These are phyloP conservation scores for Pseudococcus longispinus DNA, from an alignment of 2,888 invertebrate species.

Conservation along the genomic window DNA sequence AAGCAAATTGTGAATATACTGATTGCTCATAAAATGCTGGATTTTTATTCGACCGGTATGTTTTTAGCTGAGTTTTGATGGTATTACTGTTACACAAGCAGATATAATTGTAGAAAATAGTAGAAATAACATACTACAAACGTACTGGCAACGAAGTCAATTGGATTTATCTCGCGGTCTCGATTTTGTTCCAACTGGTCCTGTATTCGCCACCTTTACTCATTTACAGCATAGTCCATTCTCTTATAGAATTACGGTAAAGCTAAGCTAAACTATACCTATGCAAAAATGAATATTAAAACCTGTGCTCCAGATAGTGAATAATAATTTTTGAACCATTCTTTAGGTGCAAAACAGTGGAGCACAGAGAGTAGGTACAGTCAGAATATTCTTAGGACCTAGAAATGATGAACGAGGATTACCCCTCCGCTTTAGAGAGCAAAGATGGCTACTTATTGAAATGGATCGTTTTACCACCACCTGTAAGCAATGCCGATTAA, in stretches of 20 bases:
- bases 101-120: constrained; percentile 67
- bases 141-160: constrained; percentile 82
- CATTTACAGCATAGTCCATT: constrained; percentile 80
- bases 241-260: constrained; percentile 68
- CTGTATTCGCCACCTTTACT: constrained; percentile 75
- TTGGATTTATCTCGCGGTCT: constrained; percentile 80
- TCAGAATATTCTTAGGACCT: constrained; percentile 75
- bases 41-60: not conserved
- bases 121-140: constrained; percentile 68
- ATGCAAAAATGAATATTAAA: not conserved
- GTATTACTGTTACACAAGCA: constrained; percentile 70
- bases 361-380: constrained; percentile 68
- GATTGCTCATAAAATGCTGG: not conserved
- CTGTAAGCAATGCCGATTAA: constrained; percentile 64
- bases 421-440: constrained; percentile 69
- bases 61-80: constrained; percentile 70
- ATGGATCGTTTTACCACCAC: constrained; percentile 73
- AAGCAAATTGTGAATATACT: constrained; percentile 52
- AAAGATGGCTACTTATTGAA: constrained; percentile 73
- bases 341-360: constrained; percentile 62
- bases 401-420: constrained; percentile 71
- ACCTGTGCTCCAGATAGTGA: too few species aligned
- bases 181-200: constrained; percentile 80
- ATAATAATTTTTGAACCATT: not conserved
- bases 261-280: not conserved